Evolutionary conservation across 2,113 vertebrate genomes (phyloP).

Genomic region (Onychorhynchus coronatus): DNA sequence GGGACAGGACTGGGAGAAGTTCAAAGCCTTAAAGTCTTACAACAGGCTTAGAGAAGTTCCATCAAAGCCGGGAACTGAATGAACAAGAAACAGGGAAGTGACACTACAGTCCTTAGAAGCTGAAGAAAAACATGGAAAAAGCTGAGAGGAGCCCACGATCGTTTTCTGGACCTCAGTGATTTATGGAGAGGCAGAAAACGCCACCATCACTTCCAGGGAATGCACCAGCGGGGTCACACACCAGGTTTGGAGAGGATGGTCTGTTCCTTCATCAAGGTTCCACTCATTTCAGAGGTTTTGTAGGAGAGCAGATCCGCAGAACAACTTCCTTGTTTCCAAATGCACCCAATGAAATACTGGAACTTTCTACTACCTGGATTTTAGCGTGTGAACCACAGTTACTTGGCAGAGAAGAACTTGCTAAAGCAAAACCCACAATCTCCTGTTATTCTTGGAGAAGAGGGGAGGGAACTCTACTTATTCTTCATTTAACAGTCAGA

Average conservation of each 20-base stretch:
- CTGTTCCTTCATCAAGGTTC: fast-evolving
- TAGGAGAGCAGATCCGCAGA: neutral
- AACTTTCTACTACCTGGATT: neutral
- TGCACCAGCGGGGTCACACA: neutral
- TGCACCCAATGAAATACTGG: neutral
- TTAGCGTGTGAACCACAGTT: fast-evolving
- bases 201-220: neutral
- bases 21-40: neutral
- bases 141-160: fast-evolving
- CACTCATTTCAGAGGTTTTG: neutral
- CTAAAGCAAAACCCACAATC: neutral
- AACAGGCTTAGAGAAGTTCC: neutral
- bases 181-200: neutral
- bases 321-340: neutral
- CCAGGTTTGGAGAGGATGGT: fast-evolving
- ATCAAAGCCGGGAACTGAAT: neutral
- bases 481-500: neutral
- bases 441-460: neutral
- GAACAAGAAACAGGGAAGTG: neutral
- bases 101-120: neutral
- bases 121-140: neutral
- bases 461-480: neutral
- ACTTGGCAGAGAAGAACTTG: neutral
- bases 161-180: neutral
- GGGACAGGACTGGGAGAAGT: neutral